Conservation (phyloP, 2,797 vertebrate genomes). For the Pseudomugil tenellus region DNA sequence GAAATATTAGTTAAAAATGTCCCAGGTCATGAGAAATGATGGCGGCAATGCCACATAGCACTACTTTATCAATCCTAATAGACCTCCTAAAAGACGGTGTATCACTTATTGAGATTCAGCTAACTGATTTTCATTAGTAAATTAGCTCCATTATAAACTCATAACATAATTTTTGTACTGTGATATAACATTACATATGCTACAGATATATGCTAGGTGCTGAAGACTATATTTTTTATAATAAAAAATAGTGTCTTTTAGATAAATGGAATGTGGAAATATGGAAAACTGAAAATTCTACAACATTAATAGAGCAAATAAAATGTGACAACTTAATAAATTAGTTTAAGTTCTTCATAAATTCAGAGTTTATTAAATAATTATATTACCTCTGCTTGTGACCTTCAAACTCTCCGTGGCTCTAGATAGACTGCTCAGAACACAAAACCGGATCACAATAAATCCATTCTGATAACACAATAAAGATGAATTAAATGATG, state of each 20-base stretch:
- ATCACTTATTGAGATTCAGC: slow-evolving; percentile 9
- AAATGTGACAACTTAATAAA: background rate
- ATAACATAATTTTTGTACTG: background rate
- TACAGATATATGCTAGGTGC: background rate
- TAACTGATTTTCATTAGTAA: slow-evolving; percentile 24
- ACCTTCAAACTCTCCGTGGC: background rate
- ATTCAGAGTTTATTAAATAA: background rate
- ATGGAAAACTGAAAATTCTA: background rate
- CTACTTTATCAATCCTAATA: slow-evolving; percentile 32
- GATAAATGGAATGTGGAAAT: background rate
- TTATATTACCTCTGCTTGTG: background rate
- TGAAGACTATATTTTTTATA: background rate
- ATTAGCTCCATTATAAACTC: background rate
- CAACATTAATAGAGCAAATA: background rate
- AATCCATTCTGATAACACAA: slow-evolving; percentile 10
- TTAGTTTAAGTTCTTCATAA: background rate
- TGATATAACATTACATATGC: background rate
- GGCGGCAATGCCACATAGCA: slow-evolving; percentile 10
- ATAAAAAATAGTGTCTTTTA: background rate
- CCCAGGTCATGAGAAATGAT: slow-evolving; percentile 25
- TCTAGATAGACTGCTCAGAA: background rate
- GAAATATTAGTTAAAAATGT: slow-evolving; percentile 31
- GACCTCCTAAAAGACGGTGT: slow-evolving; percentile 13
- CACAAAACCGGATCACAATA: background rate
- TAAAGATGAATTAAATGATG: slow-evolving; percentile 12